Evolutionary conservation across 92 coral and sea anemone genomes (phyloP), one percentile per base, ranked within the genome.

Genomic region (Parazoanthus swiftii): DNA sequence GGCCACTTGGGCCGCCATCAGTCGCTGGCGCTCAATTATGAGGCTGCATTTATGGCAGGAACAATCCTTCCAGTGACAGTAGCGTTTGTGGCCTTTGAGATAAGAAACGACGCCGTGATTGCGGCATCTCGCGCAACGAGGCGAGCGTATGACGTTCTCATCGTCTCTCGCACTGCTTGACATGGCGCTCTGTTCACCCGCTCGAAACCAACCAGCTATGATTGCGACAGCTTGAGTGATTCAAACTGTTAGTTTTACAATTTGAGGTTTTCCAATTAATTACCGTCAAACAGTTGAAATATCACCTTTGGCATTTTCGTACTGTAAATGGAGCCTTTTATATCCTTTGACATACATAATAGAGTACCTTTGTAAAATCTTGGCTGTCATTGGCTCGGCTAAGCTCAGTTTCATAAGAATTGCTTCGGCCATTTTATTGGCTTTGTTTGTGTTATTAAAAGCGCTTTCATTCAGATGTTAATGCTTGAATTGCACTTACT

Each of bases 1-100:
- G 35, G 99, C 99, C 39, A 97, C 95, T 81, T 97, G 99, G 4
- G 99, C 99, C 9, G 99, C 99, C 99, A 97, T 97, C n/a, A 97
- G 90, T 6, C 99, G 96, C 89, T 97, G 99, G 13, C 99, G 92
- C 67, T 97, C 99, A 73, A 93, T 97, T 38, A 97, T 97, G 29
- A 97, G 90, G 88, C 99, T 93, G 89, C 99, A 97, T 86, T 97
- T 97, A 15, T 88, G 75, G 66, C 99, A 97, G 37, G 93, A 54
- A 50, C 99, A 97, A 10, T 97, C 98, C 54, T 91, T 97, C 99
- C 99, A 97, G 70, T 85, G 91, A 89, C 99, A 97, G 86, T 91
- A 91, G 43, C 97, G 93, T 63, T 97, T 97, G 86, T 97, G 99
- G 67, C 99, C 99, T 85, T 97, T 97, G 38, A 97, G 90, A 77